Conservation (phyloP, 2,797 vertebrate genomes). For the Lepus townsendii region DNA sequence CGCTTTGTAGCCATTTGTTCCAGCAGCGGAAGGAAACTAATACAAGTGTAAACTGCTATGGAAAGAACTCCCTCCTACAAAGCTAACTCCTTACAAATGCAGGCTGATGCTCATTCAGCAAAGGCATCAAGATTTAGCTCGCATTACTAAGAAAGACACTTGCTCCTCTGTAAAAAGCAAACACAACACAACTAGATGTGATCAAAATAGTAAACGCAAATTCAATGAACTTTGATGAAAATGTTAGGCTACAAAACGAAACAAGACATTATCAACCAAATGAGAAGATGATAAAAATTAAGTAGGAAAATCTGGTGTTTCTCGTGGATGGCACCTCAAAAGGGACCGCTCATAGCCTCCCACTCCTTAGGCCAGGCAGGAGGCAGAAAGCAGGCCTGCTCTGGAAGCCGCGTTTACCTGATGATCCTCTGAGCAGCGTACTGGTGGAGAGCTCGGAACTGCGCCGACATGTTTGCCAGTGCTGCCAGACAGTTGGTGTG, state of each 20-base stretch:
- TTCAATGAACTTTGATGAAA: not conserved
- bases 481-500: constrained; percentile 99
- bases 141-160: constrained; percentile 2
- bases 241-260: constrained; percentile 64
- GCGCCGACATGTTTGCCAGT: constrained; percentile 98
- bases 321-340: not conserved
- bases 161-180: not conserved
- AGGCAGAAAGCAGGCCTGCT: constrained; percentile 16
- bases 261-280: constrained; percentile 42
- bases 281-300: not conserved
- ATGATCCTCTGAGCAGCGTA: constrained; percentile 99
- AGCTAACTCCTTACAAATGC: not conserved
- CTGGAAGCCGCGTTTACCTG: constrained; percentile 90
- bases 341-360: not conserved
- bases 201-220: constrained; percentile 32
- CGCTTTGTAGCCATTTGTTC: not conserved
- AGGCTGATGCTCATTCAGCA: not conserved
- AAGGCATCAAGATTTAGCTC: not conserved
- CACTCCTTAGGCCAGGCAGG: not conserved
- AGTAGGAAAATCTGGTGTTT: not conserved
- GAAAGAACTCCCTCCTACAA: not conserved
- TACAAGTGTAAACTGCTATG: not conserved
- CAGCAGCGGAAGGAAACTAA: not conserved
- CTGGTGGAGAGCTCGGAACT: constrained; percentile 98
- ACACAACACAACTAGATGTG: not conserved